Evolutionary conservation across 2,888 invertebrate species (phyloP).

Genomic region (Synanthedon formicaeformis): DNA sequence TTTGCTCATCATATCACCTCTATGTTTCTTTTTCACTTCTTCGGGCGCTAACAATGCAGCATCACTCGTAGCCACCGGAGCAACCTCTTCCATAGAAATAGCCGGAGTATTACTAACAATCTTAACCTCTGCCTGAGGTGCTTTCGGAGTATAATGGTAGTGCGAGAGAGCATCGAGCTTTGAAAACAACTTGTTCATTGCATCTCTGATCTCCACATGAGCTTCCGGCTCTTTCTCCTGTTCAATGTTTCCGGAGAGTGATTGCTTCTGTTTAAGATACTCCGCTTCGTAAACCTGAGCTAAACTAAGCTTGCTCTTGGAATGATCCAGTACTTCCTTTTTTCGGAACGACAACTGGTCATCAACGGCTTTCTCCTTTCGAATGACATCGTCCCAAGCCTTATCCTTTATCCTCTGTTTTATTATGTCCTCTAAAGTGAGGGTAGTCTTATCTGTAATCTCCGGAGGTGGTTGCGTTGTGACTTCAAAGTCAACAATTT

Average conservation of each 20-base stretch:
- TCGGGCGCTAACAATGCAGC: conserved; percentile 90
- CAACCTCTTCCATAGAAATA: conserved; percentile 94
- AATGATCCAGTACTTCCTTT: conserved; percentile 87
- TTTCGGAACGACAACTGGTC: conserved; percentile 89
- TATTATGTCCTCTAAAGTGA: conserved; percentile 91
- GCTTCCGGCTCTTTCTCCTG: conserved; percentile 78
- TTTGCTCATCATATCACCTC: conserved; percentile 74
- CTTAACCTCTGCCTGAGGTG: conserved; percentile 86
- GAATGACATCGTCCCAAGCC: conserved; percentile 93
- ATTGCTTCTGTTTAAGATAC: conserved; percentile 77
- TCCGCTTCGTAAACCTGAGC: conserved; percentile 95
- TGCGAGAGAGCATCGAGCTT: conserved; percentile 94
- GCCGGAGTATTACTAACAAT: conserved; percentile 93
- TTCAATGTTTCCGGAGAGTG: conserved; percentile 65
- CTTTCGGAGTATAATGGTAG: conserved; percentile 93
- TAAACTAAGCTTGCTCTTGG: conserved; percentile 93
- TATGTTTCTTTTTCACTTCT: conserved; percentile 79
- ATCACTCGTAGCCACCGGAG: conserved; percentile 88
- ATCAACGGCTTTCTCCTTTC: conserved; percentile 86
- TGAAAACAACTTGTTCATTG: conserved; percentile 81
- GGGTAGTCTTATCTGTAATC: conserved; percentile 91
- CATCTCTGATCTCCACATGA: conserved; percentile 81
- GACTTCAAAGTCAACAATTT: conserved; percentile 90
- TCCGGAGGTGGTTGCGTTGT: conserved; percentile 87
- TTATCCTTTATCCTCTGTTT: conserved; percentile 90